phyloP scores from a whole-genome alignment of 64 coral and sea anemone genomes.

The Catalaphyllia jardinei region DNA sequence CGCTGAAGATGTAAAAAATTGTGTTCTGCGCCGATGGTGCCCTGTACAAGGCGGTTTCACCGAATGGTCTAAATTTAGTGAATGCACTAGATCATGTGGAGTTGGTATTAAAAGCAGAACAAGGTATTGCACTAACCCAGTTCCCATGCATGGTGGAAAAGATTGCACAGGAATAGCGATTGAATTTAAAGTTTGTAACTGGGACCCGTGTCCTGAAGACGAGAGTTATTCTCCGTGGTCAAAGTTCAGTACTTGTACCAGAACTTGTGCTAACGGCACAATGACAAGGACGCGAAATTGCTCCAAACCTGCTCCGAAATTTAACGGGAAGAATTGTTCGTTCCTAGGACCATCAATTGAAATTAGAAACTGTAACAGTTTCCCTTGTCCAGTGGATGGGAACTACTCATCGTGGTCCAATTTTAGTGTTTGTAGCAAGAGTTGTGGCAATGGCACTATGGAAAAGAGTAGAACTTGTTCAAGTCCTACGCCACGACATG shows the following conservation, averaged over 20 bases:
- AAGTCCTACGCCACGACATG: slow-evolving; percentile 70
- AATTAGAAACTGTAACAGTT: slow-evolving; percentile 32
- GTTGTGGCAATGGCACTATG: slow-evolving; percentile 75
- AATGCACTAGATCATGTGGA: slow-evolving; percentile 57
- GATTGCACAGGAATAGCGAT: background rate
- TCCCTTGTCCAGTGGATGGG: slow-evolving; percentile 55
- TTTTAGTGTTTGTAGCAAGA: slow-evolving; percentile 66
- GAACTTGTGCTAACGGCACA: slow-evolving; percentile 51
- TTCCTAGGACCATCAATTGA: slow-evolving; percentile 20
- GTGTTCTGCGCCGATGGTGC: slow-evolving; percentile 30
- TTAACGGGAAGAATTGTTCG: slow-evolving; percentile 51
- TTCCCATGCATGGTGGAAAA: slow-evolving; percentile 26
- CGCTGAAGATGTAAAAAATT: slow-evolving; percentile 42
- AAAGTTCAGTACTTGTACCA: slow-evolving; percentile 33
- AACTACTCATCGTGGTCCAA: slow-evolving; percentile 54
- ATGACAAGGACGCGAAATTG: slow-evolving; percentile 53
- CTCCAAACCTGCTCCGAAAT: slow-evolving; percentile 44
- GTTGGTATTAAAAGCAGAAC: slow-evolving; percentile 48
- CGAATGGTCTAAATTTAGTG: slow-evolving; percentile 33
- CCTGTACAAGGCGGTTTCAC: slow-evolving; percentile 45
- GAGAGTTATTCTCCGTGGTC: slow-evolving; percentile 62
- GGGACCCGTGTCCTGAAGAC: slow-evolving; percentile 22
- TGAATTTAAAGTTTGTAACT: slow-evolving; percentile 9
- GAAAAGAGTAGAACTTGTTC: slow-evolving; percentile 64
- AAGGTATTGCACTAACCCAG: slow-evolving; percentile 36